Percentiles rank a stretch among this genome's conserved stretches.
These are phyloP conservation scores for Taenioides sp. DNA, from an alignment of 2,797 vertebrate species.

Conservation along the genomic window DNA sequence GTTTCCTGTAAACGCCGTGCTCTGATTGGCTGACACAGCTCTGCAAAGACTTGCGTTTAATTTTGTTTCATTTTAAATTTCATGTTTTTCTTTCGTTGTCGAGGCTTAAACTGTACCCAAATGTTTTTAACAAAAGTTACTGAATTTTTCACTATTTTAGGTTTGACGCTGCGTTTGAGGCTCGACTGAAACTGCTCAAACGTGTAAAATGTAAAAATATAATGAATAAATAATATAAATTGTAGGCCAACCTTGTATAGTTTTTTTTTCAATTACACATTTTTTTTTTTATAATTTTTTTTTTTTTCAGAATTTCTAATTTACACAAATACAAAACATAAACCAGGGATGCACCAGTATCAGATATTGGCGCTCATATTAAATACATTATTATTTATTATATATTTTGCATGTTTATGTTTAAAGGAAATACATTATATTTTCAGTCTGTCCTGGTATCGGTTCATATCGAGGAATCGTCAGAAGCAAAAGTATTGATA, in stretches of 20 bases:
- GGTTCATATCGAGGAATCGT: too few relatives aligned
- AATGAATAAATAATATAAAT: too few relatives aligned
- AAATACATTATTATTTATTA: too few relatives aligned
- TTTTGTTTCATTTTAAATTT: neutral
- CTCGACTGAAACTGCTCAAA: neutral
- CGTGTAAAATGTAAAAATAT: neutral
- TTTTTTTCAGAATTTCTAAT: neutral
- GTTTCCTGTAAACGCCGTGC: neutral
- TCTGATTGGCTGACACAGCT: neutral
- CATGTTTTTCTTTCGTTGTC: neutral
- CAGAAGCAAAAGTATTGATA: too few relatives aligned
- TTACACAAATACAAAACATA: neutral
- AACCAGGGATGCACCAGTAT: neutral
- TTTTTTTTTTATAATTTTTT: too few relatives aligned
- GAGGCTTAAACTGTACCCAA: neutral
- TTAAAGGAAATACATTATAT: too few relatives aligned
- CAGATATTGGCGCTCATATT: too few relatives aligned
- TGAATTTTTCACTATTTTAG: neutral
- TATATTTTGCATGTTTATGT: too few relatives aligned
- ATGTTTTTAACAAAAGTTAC: neutral
- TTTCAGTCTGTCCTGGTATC: too few relatives aligned
- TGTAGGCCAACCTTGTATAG: too few relatives aligned
- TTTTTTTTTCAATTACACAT: too few relatives aligned
- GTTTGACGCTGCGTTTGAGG: neutral
- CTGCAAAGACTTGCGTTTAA: neutral